These are phyloP conservation scores for Troilus luridus DNA, from an alignment of 2,888 invertebrate species.

Conservation along the genomic window DNA sequence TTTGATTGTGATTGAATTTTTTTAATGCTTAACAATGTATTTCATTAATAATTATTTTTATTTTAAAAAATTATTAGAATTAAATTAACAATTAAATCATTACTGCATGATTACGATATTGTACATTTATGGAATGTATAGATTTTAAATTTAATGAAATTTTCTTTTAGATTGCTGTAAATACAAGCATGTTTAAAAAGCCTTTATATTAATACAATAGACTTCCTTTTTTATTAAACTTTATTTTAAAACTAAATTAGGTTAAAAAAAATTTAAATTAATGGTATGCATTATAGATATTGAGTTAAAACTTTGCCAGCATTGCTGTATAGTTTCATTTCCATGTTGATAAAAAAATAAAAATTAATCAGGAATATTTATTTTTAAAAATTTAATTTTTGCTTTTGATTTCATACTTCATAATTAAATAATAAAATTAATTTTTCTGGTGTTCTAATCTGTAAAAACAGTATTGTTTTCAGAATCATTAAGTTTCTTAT, in stretches of 20 bases:
- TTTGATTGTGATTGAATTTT: not conserved
- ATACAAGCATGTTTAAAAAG: not conserved
- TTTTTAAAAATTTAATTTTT: not conserved
- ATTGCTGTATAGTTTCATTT: no score
- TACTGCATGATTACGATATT: not conserved
- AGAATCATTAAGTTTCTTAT: not conserved
- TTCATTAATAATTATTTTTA: not conserved
- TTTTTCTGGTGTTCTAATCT: not conserved
- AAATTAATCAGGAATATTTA: no score
- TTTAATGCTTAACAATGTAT: not conserved
- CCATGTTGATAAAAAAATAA: no score
- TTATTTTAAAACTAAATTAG: not conserved
- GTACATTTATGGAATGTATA: not conserved
- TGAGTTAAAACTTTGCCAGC: no score
- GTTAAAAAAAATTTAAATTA: no score
- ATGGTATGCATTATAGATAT: no score
- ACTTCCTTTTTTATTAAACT: not conserved
- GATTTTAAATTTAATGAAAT: not conserved
- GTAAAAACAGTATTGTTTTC: not conserved
- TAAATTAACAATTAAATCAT: not conserved
- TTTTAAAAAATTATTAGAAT: not conserved
- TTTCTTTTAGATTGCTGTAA: not conserved
- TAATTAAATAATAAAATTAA: no score
- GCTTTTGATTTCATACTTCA: not conserved
- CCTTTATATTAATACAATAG: not conserved